These are phyloP conservation scores for Drosophila ezoana DNA, from an alignment of 2,888 invertebrate genomes.

Conservation along the genomic window DNA sequence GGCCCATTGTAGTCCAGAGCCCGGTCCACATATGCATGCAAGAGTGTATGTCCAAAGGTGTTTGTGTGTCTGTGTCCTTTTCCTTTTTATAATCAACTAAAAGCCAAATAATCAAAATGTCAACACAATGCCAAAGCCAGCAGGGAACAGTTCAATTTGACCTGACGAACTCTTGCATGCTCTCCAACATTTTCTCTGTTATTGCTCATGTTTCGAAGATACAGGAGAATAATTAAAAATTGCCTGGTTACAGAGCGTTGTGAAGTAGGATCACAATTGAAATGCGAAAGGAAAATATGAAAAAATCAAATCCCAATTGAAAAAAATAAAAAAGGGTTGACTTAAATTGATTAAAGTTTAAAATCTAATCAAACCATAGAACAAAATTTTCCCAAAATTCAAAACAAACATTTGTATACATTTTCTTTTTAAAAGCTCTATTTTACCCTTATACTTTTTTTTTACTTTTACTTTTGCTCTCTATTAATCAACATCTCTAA, in stretches of 20 bases:
- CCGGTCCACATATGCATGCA: conserved; percentile 25
- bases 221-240: not conserved
- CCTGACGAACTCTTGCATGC: conserved; percentile 21
- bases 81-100: conserved; percentile 72
- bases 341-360: too few relatives aligned
- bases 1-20: conserved; percentile 50
- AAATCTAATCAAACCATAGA: too few relatives aligned
- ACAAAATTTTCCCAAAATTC: too few relatives aligned
- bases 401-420: too few relatives aligned
- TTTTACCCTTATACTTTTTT: too few relatives aligned
- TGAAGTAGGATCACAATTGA: too few relatives aligned
- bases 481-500: not conserved
- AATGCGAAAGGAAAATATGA: too few relatives aligned
- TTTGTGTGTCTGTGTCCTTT: conserved; percentile 19
- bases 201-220: not conserved
- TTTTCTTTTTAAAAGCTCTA: too few relatives aligned
- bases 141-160: conserved; percentile 5
- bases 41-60: conserved; percentile 5
- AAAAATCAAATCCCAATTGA: too few relatives aligned
- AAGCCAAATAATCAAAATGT: conserved; percentile 76
- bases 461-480: too few relatives aligned
- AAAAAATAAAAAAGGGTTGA: too few relatives aligned
- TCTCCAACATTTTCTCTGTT: not conserved
- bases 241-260: too few relatives aligned
- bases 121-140: conserved; percentile 57